phyloP scores from a whole-genome alignment of 2,113 vertebrate genomes.

The Elephas maximus region DNA sequence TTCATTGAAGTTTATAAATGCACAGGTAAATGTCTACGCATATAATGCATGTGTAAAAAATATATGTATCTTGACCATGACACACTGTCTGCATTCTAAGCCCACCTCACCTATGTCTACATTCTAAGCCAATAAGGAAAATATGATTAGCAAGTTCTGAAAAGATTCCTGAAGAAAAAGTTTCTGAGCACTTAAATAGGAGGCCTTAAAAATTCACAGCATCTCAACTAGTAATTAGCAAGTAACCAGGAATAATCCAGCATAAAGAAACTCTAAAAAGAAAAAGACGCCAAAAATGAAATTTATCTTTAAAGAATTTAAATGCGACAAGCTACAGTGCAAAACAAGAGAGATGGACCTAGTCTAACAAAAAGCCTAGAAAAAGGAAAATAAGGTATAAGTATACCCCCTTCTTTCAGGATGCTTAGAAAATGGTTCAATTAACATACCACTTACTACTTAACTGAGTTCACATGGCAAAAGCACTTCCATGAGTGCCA shows the following conservation, averaged over 20 bases:
- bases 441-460: slow-evolving; percentile 40
- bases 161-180: background rate
- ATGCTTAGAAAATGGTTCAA: slow-evolving; percentile 34
- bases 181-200: background rate
- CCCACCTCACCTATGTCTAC: background rate
- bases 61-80: background rate
- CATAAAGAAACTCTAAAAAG: slow-evolving; percentile 9
- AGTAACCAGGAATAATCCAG: background rate
- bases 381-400: slow-evolving; percentile 26
- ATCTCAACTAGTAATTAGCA: background rate
- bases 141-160: background rate
- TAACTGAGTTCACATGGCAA: slow-evolving; percentile 37
- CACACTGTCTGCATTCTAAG: too few relatives aligned
- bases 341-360: slow-evolving; percentile 28
- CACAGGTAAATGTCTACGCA: background rate
- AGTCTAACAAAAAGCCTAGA: slow-evolving; percentile 32
- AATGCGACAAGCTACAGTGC: background rate
- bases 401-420: slow-evolving; percentile 9
- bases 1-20: background rate
- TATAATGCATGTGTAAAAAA: background rate
- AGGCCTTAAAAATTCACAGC: background rate
- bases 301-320: slow-evolving; percentile 47
- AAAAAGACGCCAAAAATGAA: slow-evolving; percentile 37
- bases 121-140: background rate
- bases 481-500: background rate